These are phyloP conservation scores for Myocastor coypus DNA, from an alignment of 2,113 vertebrate genomes.

Conservation along the genomic window DNA sequence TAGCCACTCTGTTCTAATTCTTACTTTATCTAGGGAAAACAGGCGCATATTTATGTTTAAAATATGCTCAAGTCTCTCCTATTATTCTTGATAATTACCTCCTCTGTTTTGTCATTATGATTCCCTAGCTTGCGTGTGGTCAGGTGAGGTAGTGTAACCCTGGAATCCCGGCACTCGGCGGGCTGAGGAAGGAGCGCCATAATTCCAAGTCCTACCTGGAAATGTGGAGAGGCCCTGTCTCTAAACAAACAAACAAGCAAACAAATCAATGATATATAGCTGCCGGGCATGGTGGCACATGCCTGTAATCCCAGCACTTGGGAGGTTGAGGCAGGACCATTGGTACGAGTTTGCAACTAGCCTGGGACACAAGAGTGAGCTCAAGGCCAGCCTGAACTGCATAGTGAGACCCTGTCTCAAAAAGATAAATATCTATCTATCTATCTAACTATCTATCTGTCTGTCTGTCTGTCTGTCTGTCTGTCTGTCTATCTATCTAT, in stretches of 20 bases:
- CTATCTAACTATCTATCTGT: too few species aligned
- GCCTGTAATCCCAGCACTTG: too few species aligned
- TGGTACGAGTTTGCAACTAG: too few species aligned
- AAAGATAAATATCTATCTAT: too few species aligned
- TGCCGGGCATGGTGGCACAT: too few species aligned
- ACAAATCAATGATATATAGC: neutral
- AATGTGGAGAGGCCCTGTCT: neutral
- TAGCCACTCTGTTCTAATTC: neutral
- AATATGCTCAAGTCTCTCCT: neutral
- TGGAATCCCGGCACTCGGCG: neutral
- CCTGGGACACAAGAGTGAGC: too few species aligned
- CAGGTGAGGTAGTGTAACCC: neutral
- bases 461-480: too few species aligned
- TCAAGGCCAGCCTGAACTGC: too few species aligned
- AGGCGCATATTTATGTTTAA: neutral
- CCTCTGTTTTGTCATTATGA: accelerated
- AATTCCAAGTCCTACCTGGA: neutral
- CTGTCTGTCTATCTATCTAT: too few species aligned
- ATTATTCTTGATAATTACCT: neutral
- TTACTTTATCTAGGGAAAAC: neutral
- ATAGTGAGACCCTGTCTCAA: too few species aligned
- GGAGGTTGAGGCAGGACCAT: too few species aligned
- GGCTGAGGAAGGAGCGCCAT: neutral
- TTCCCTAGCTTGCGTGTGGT: neutral
- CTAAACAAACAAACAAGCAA: neutral